These are phyloP conservation scores for Hyperoplus immaculatus DNA, from an alignment of 2,797 vertebrate species.

Conservation along the genomic window DNA sequence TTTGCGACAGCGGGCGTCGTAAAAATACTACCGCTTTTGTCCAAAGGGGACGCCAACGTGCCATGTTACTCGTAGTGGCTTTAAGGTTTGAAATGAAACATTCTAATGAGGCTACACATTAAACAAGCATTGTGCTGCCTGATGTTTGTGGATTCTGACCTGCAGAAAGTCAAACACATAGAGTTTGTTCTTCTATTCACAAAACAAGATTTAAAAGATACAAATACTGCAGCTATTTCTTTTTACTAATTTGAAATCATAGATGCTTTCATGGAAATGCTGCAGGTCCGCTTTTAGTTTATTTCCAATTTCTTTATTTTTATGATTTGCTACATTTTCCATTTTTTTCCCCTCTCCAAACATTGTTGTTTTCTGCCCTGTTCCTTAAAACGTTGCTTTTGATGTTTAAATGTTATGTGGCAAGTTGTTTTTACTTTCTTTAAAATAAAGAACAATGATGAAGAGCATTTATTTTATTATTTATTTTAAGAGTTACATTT, in stretches of 20 bases:
- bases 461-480: neutral
- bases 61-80: too few relatives aligned
- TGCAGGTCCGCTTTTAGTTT: neutral
- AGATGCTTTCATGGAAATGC: neutral
- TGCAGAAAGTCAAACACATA: neutral
- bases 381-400: slow-evolving; percentile 10
- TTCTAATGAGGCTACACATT: neutral
- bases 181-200: neutral
- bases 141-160: neutral
- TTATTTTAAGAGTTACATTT: neutral
- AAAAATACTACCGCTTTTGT: too few relatives aligned
- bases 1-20: too few relatives aligned
- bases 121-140: neutral
- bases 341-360: neutral
- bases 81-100: too few relatives aligned
- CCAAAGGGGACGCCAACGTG: too few relatives aligned
- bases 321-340: neutral
- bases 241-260: neutral
- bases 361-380: neutral
- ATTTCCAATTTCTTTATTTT: neutral
- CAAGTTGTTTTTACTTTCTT: neutral
- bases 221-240: neutral
- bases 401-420: neutral
- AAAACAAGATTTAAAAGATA: neutral
- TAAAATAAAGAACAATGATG: slow-evolving; percentile 18